These are phyloP conservation scores for Caenorhabditis briggsae DNA, from an alignment of 1,140 invertebrate genomes.

Conservation along the genomic window DNA sequence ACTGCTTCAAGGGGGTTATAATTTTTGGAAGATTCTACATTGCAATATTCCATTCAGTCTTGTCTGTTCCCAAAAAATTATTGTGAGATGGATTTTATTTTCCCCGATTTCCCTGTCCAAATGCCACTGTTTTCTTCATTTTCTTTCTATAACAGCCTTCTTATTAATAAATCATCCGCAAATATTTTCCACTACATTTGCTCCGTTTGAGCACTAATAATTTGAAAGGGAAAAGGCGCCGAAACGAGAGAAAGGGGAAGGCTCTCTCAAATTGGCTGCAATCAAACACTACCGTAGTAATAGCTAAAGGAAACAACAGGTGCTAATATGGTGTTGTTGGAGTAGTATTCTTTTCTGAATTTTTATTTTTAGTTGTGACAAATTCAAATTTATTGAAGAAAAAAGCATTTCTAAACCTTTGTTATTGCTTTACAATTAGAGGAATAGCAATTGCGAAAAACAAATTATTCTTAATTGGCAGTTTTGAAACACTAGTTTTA, in stretches of 20 bases:
- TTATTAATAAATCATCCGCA: conserved; percentile 23
- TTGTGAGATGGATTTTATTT: not conserved
- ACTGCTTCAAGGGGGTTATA: not conserved
- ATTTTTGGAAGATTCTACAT: too few relatives aligned
- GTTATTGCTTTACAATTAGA: too few relatives aligned
- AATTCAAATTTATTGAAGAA: too few relatives aligned
- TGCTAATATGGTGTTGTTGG: not conserved
- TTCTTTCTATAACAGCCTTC: not conserved
- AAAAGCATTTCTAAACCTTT: too few relatives aligned
- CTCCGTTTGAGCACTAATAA: conserved; percentile 28
- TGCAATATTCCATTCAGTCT: too few relatives aligned
- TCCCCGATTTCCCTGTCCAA: not conserved
- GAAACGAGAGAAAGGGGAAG: not conserved
- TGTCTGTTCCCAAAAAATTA: too few relatives aligned
- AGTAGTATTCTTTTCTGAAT: not conserved
- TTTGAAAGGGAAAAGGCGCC: conserved; percentile 14
- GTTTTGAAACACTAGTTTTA: too few relatives aligned
- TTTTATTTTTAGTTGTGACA: too few relatives aligned
- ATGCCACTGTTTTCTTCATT: not conserved
- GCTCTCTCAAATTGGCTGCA: conserved; percentile 33
- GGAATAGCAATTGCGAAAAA: too few relatives aligned
- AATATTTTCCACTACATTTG: conserved; percentile 50
- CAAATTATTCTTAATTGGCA: too few relatives aligned
- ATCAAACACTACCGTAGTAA: conserved; percentile 35
- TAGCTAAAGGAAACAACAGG: conserved; percentile 16